These are phyloP conservation scores for Scytalopus superciliaris DNA, from an alignment of 2,113 vertebrate genomes.

Conservation along the genomic window DNA sequence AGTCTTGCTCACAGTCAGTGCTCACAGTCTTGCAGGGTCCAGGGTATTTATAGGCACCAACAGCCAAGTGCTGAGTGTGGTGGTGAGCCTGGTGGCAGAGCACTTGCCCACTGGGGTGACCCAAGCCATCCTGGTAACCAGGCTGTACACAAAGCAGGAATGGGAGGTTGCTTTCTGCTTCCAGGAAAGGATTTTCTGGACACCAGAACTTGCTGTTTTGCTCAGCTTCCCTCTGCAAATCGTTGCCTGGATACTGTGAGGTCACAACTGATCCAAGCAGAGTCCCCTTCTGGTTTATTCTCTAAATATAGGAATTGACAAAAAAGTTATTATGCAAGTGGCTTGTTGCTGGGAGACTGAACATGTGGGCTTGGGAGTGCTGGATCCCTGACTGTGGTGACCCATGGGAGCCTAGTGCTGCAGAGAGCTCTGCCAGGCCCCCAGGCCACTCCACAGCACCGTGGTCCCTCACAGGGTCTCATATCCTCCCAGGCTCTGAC, in stretches of 20 bases:
- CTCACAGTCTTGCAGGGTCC: background rate
- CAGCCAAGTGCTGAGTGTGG: background rate
- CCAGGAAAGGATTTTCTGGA: background rate
- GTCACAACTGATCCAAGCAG: background rate
- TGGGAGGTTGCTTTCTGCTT: background rate
- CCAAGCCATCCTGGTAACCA: fast-evolving
- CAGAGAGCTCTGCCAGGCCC: background rate
- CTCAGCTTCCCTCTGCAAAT: background rate
- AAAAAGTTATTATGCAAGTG: background rate
- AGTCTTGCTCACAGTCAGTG: background rate
- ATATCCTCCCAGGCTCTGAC: background rate
- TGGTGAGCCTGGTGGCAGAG: no score
- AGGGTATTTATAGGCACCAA: fast-evolving
- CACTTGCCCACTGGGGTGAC: background rate
- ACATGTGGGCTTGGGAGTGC: background rate
- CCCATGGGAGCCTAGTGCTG: background rate
- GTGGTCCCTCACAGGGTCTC: background rate
- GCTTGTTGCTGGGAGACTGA: conserved; percentile 1
- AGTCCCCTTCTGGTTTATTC: background rate
- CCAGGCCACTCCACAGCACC: background rate
- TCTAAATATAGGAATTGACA: conserved; percentile 17
- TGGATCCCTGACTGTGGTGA: background rate
- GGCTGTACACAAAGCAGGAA: background rate
- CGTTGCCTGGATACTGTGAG: conserved; percentile 45
- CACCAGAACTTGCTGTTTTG: background rate